Conservation (phyloP, 2,797 vertebrate species). For the Eutrigla gurnardus region DNA sequence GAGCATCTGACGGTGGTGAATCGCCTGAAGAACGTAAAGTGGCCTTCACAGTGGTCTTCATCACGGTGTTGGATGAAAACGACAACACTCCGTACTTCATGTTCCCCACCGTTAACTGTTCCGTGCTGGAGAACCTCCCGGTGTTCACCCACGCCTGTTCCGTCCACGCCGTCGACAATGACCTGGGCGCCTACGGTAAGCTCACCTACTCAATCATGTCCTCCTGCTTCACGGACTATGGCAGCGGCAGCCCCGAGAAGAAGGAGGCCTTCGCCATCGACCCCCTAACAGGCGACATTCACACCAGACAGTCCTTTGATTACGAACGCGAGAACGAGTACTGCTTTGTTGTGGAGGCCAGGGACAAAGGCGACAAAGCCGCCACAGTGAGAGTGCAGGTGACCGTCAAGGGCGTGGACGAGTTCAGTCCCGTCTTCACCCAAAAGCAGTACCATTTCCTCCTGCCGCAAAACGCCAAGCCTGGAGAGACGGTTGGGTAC, state of each 20-base stretch:
- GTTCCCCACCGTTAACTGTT: slow-evolving; percentile 87
- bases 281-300: slow-evolving; percentile 89
- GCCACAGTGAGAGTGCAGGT: slow-evolving; percentile 87
- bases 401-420: slow-evolving; percentile 90
- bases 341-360: slow-evolving; percentile 91
- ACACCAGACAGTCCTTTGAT: slow-evolving; percentile 89
- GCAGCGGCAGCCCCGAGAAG: slow-evolving; percentile 75
- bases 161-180: slow-evolving; percentile 89
- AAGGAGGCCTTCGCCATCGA: slow-evolving; percentile 90
- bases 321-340: slow-evolving; percentile 89
- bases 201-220: slow-evolving; percentile 91
- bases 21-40: slow-evolving; percentile 74
- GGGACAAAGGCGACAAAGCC: slow-evolving; percentile 88
- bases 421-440: slow-evolving; percentile 93
- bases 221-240: slow-evolving; percentile 84
- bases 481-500: slow-evolving; percentile 85
- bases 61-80: slow-evolving; percentile 92
- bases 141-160: slow-evolving; percentile 87
- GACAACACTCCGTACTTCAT: slow-evolving; percentile 91
- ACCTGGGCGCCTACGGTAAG: slow-evolving; percentile 88
- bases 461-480: slow-evolving; percentile 81
- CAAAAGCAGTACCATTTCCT: slow-evolving; percentile 89
- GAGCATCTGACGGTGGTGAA: slow-evolving; percentile 84
- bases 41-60: slow-evolving; percentile 85
- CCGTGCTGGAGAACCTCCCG: slow-evolving; percentile 89